A percentile compares a stretch with the other conserved stretches of the same genome.
phyloP scores from a whole-genome alignment of 2,113 vertebrate species.

The Pandion haliaetus region DNA sequence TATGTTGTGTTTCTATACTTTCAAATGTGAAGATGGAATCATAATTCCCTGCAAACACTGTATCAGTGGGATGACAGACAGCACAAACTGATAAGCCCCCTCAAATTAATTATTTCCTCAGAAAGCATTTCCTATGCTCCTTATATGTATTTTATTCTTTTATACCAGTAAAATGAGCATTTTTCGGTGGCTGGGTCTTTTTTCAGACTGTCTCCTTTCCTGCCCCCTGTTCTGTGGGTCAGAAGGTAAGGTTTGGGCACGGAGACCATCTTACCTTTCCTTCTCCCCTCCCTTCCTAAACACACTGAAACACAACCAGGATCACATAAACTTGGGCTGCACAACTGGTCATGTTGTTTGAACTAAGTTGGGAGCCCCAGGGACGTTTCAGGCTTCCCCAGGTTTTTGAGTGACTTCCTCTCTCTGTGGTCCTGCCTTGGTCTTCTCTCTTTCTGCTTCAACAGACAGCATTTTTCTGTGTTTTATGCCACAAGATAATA shows the following conservation, averaged over 20 bases:
- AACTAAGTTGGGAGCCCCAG: not conserved
- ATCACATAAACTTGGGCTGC: not conserved
- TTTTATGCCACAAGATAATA: not conserved
- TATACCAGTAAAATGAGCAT: not conserved
- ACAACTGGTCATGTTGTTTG: not conserved
- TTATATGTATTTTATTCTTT: not conserved
- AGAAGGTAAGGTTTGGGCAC: not conserved
- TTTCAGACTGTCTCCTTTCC: not conserved
- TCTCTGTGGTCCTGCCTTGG: not conserved
- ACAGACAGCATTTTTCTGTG: not conserved
- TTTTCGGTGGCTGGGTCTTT: not conserved
- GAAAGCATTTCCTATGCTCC: not conserved
- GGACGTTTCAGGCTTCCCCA: not conserved
- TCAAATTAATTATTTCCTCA: slow-evolving; percentile 15
- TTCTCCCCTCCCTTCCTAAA: not conserved
- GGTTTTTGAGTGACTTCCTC: not conserved
- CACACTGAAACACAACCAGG: not conserved
- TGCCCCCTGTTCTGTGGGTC: rapidly evolving
- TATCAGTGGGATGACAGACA: not conserved
- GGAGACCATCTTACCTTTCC: not conserved
- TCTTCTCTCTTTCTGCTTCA: not conserved
- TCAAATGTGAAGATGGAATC: not conserved
- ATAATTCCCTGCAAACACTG: not conserved
- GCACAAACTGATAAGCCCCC: not conserved
- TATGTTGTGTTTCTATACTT: too few relatives aligned